Conservation (phyloP, 2,888 invertebrate species). For the Poecilobothrus nobilitatus region DNA sequence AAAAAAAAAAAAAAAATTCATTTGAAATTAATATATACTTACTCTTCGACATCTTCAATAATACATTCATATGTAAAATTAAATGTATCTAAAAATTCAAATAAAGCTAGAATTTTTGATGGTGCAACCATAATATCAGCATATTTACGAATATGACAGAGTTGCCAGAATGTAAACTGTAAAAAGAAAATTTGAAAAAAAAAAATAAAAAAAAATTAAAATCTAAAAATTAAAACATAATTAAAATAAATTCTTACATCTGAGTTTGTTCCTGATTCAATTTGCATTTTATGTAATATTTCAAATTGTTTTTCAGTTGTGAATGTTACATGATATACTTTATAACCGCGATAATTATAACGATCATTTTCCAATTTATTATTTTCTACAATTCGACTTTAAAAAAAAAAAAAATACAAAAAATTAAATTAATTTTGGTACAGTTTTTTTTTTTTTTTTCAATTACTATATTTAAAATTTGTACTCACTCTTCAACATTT, state of each 20-base stretch:
- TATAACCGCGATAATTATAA: not conserved
- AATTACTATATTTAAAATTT: not conserved
- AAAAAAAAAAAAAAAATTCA: too few relatives aligned
- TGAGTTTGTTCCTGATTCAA: not conserved
- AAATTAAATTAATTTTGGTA: too few relatives aligned
- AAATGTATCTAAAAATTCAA: not conserved
- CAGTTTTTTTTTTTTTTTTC: too few relatives aligned
- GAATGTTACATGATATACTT: conserved; percentile 2
- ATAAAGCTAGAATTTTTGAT: not conserved
- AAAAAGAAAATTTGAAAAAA: too few relatives aligned
- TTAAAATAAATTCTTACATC: not conserved
- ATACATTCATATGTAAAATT: not conserved
- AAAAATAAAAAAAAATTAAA: too few relatives aligned
- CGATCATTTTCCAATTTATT: not conserved
- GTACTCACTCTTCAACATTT: not conserved
- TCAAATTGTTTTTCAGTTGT: conserved; percentile 7
- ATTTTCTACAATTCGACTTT: too few relatives aligned
- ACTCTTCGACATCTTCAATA: conserved; percentile 7
- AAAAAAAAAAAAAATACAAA: too few relatives aligned
- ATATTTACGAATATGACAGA: not conserved
- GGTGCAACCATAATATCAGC: conserved; percentile 10
- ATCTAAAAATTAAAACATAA: too few relatives aligned
- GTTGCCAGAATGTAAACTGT: conserved; percentile 6
- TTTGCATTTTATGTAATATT: not conserved
- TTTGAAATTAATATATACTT: too few relatives aligned